Evolutionary conservation across 1,140 invertebrate species (phyloP).

Genomic region (Fragariocoptes setiger): DNA sequence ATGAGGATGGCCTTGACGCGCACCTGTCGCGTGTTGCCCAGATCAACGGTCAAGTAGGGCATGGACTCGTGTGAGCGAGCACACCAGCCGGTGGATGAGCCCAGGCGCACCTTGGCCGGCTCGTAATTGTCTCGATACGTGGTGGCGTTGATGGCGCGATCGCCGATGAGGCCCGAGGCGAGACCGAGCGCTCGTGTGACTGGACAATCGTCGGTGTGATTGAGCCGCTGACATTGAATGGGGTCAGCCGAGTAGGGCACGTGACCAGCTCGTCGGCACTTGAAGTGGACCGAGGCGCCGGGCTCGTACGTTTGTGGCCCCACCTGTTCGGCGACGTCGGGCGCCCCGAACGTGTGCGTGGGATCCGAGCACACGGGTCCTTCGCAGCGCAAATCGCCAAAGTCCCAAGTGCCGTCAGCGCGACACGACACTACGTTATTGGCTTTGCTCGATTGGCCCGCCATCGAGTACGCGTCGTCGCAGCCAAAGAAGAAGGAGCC

Average conservation of each 20-base stretch:
- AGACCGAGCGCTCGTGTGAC: conserved; percentile 65
- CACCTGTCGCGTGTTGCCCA: conserved; percentile 57
- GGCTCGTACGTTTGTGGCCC: conserved; percentile 70
- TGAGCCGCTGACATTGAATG: conserved; percentile 46
- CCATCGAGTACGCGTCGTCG: conserved; percentile 72
- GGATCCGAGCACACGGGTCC: conserved; percentile 82
- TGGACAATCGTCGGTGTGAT: conserved; percentile 69
- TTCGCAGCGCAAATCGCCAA: conserved; percentile 74
- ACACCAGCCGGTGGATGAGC: conserved; percentile 79
- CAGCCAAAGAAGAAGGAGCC: conserved; percentile 83
- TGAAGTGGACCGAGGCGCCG: conserved; percentile 56
- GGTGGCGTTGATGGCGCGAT: conserved; percentile 79
- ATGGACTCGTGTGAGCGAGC: conserved; percentile 53
- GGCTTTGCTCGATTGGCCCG: conserved; percentile 56
- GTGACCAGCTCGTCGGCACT: conserved; percentile 61
- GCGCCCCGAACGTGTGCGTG: conserved; percentile 38
- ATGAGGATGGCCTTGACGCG: conserved; percentile 52
- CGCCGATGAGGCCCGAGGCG: conserved; percentile 60
- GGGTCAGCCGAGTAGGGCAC: conserved; percentile 62
- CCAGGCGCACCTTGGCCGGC: conserved; percentile 39
- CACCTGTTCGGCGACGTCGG: conserved; percentile 56
- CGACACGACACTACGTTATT: conserved; percentile 72
- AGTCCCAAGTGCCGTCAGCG: conserved; percentile 76
- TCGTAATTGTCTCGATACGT: conserved; percentile 29
- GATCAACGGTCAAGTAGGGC: conserved; percentile 70